Evolutionary conservation across 35 echinoderm and acorn worm species (phyloP), one percentile per base, ranked within the genome.

Genomic region (Nesometra sesokonis): DNA sequence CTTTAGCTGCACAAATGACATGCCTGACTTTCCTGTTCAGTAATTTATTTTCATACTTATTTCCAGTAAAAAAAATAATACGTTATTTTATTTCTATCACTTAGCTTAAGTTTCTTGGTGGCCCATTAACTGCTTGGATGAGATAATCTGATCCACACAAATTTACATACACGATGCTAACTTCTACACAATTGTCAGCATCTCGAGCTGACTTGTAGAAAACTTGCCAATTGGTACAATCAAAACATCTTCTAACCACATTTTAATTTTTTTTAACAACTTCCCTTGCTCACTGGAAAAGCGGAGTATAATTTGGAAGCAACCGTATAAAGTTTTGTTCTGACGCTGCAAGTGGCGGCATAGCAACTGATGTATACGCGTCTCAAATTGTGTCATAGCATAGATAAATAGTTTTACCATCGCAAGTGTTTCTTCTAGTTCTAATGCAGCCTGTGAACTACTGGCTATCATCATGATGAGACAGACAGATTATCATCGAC

Each of bases 271-370:
- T 82, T 27, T 43, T 88, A 5, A 17, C n/a, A 21, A 29, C 17
- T 29, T 29, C 23, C 19, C 46, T 81, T 17, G 39, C 35, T 32
- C 87, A 11, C 37, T 57, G 27, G 3, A 88, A 0, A 32, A 82
- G 38, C 30, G 30, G 80, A 11, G 30, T 30, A 39, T 88, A 88
- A 4, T 30, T 39, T 0, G 87, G 37, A 29, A 88, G 30, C 15
- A 88, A 33, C 15, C 80, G 87, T 37, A 88, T 46, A 23, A 46
- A 47, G 57, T 88, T 88, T 19, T 88, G 87, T 35, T 88, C 86
- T 4, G 86, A 88, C 1, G 78, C 78, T 36, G 79, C 87, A n/a
- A 88, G 40, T 33, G 80, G 47, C 23, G 52, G 52, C 1, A 67
- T 5, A 27, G 23, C 52, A 27, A n/a, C n/a, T n/a, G n/a, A n/a